phyloP scores from a whole-genome alignment of 2,888 invertebrate species.

The Drosophila putrida region DNA sequence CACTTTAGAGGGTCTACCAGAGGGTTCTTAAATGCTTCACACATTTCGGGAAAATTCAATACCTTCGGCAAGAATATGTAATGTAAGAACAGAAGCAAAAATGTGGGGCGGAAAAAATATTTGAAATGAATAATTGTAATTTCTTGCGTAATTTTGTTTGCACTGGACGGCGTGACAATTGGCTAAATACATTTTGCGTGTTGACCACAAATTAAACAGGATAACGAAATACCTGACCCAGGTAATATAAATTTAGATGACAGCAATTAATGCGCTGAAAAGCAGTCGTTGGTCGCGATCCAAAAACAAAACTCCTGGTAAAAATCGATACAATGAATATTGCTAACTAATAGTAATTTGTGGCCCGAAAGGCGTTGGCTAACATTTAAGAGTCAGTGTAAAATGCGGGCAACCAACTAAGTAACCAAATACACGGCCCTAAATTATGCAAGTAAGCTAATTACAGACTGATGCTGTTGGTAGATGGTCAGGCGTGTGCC shows the following conservation, averaged over 20 bases:
- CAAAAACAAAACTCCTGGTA: background rate
- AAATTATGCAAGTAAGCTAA: conserved; percentile 71
- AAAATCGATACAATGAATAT: conserved; percentile 64
- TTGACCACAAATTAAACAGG: conserved; percentile 59
- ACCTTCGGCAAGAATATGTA: too few relatives aligned
- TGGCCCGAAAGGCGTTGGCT: conserved; percentile 36
- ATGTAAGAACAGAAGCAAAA: too few relatives aligned
- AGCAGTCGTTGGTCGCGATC: conserved; percentile 11
- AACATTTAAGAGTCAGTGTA: conserved; percentile 23
- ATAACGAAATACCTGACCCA: conserved; percentile 25
- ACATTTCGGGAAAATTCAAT: too few relatives aligned
- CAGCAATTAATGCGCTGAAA: conserved; percentile 60
- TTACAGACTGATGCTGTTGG: conserved; percentile 63
- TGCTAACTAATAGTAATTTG: conserved; percentile 55
- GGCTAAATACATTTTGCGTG: conserved; percentile 52
- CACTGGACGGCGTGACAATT: conserved; percentile 14
- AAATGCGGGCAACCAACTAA: conserved; percentile 20
- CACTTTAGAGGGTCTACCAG: too few relatives aligned
- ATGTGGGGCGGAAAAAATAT: background rate
- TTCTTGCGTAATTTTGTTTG: background rate
- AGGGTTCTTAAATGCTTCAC: too few relatives aligned
- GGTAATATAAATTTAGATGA: conserved; percentile 64
- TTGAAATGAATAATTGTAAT: background rate
- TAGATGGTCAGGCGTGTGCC: conserved; percentile 37
- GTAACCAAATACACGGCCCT: conserved; percentile 35